Evolutionary conservation across 2,888 invertebrate species (phyloP).

Genomic region (Synanthedon vespiformis): DNA sequence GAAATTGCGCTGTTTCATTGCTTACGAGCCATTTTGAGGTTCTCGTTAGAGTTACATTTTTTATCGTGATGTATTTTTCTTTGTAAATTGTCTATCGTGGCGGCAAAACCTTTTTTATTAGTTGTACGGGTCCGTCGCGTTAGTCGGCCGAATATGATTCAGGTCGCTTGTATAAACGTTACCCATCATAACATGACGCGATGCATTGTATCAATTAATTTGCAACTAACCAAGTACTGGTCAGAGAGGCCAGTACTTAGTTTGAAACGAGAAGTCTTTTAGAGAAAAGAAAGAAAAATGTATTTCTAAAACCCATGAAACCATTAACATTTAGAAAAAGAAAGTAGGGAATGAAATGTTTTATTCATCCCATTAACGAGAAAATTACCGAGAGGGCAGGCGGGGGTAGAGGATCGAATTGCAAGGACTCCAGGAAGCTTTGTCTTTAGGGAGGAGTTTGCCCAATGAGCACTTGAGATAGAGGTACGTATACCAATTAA

Average conservation of each 20-base stretch:
- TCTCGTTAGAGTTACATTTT: constrained; percentile 57
- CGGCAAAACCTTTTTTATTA: constrained; percentile 26
- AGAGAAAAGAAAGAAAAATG: constrained; percentile 35
- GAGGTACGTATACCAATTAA: constrained; percentile 43
- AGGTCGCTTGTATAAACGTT: constrained; percentile 10
- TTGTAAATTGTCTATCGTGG: constrained; percentile 40
- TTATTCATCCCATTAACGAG: constrained; percentile 70
- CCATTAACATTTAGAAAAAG: constrained; percentile 69
- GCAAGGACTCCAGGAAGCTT: constrained; percentile 59
- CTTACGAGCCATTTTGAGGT: constrained; percentile 61
- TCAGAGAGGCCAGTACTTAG: constrained; percentile 2
- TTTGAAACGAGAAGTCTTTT: constrained; percentile 27
- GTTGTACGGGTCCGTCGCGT: constrained; percentile 15
- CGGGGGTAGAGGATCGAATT: constrained; percentile 57
- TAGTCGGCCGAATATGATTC: constrained; percentile 6
- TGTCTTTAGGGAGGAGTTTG: constrained; percentile 58
- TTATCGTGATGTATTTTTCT: constrained; percentile 50
- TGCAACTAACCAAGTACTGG: constrained; percentile 12
- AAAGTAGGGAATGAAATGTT: constrained; percentile 69
- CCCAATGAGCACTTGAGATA: constrained; percentile 54
- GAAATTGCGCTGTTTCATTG: constrained; percentile 67
- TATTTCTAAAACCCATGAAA: constrained; percentile 64
- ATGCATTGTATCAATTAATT: constrained; percentile 11
- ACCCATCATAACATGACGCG: constrained; percentile 10
- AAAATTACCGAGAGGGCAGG: constrained; percentile 61